Evolutionary conservation across 2,797 vertebrate genomes (phyloP), one percentile per base, ranked within the genome.

Genomic region (Falco cherrug): DNA sequence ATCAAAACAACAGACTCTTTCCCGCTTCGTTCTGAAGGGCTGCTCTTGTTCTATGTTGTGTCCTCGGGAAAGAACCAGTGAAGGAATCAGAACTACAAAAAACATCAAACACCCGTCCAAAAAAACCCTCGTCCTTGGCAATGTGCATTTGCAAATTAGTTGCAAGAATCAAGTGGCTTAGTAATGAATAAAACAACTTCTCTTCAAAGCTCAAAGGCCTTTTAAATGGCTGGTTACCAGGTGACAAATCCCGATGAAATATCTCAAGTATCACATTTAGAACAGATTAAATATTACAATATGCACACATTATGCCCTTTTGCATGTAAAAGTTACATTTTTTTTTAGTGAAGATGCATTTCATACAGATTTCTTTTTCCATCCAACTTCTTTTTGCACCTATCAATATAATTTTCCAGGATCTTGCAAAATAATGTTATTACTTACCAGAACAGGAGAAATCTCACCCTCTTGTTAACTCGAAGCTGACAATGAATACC

Each of bases 1-100:
- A 93, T 87, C 84, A 95, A 96, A 97, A 96, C 90, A 97, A 89
- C 64, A 74, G 78, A 53, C 76, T 73, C 53, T 83, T 95, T 89
- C 86, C 89, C 0, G 5, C 75, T 87, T 90, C 33, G 0, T 90
- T 90, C 82, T 94, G 78, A 92, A 93, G 81, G 69, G 70, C 41
- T 89, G 79, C 79, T 94, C 85, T 88, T 93, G 89, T 92, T 83
- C 88, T 90, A 73, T 47, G 11, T 8, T 43, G 39, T 43, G 60
- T 95, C 74, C 67, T 90, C 59, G 56, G 51, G 84, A 95, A 95
- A 75, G 51, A 77, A 67, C 24, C 45, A 31, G 33, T 57, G 48
- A 53, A 15, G 29, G 54, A 90, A 33, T 35, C 48, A 83, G 68
- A 82, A 16, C 29, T 41, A 74, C 1, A 1, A 56, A 87, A 88